Conservation (phyloP, 2,113 vertebrate species). For the Xiphophorus couchianus region DNA sequence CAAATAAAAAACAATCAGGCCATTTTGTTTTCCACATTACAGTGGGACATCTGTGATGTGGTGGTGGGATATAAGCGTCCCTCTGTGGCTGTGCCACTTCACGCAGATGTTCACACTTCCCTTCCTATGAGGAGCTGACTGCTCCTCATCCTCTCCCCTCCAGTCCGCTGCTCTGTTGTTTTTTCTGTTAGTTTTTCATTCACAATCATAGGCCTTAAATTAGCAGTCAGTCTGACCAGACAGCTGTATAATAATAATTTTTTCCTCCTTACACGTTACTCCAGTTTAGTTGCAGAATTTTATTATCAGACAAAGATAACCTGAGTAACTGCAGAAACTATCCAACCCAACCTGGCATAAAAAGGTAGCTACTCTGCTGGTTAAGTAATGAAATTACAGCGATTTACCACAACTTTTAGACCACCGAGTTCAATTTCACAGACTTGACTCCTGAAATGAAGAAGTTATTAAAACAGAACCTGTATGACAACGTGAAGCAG, state of each 20-base stretch:
- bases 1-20: conserved; percentile 22
- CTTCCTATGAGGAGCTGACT: not conserved
- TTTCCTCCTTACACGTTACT: not conserved
- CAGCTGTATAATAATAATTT: not conserved
- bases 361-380: no score
- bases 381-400: no score
- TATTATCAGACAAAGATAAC: not conserved
- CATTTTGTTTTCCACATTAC: conserved; percentile 39
- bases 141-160: conserved; percentile 2
- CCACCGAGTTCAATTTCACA: not conserved
- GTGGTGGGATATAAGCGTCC: conserved; percentile 8
- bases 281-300: not conserved
- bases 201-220: not conserved
- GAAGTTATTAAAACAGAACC: no score
- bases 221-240: conserved; percentile 9
- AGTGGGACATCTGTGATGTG: conserved; percentile 54
- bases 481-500: no score
- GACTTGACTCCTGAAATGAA: no score
- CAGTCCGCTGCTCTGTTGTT: not conserved
- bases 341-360: not conserved
- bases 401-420: not conserved
- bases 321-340: no score
- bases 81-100: conserved; percentile 6
- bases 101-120: conserved; percentile 46
- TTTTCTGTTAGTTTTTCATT: not conserved